These are phyloP conservation scores for Eclectus roratus DNA, from an alignment of 2,113 vertebrate species.

Conservation along the genomic window DNA sequence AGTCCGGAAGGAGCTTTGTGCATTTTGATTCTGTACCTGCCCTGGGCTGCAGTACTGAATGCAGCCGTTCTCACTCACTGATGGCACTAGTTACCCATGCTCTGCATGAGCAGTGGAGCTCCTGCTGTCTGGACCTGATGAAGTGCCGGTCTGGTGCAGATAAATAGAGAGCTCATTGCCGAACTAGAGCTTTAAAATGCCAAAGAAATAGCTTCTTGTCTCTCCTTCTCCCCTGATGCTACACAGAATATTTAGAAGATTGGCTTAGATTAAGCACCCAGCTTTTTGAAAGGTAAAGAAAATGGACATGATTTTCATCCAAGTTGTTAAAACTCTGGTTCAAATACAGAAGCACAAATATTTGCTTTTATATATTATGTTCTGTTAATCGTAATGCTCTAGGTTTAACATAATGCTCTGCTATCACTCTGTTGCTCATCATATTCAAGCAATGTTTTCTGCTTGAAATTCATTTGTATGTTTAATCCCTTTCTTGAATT, in stretches of 20 bases:
- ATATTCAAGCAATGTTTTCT: background rate
- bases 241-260: constrained; percentile 1
- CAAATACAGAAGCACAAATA: background rate
- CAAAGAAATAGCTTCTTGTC: background rate
- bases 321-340: background rate
- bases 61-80: background rate
- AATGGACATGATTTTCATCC: background rate
- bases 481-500: background rate
- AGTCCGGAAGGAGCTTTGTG: background rate
- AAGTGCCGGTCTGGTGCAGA: constrained; percentile 3
- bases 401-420: background rate
- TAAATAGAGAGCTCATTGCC: background rate
- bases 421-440: background rate
- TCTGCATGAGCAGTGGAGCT: background rate
- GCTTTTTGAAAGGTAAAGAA: background rate
- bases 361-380: background rate
- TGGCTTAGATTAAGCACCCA: background rate
- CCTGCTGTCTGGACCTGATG: background rate
- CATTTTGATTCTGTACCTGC: background rate
- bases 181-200: background rate
- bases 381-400: background rate
- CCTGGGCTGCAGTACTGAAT: background rate
- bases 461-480: background rate
- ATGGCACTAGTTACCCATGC: background rate
- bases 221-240: background rate